Percentiles rank a stretch among this genome's conserved stretches.
These are phyloP conservation scores for Peromyscus nudipes DNA, from an alignment of 2,797 vertebrate genomes.

Conservation along the genomic window DNA sequence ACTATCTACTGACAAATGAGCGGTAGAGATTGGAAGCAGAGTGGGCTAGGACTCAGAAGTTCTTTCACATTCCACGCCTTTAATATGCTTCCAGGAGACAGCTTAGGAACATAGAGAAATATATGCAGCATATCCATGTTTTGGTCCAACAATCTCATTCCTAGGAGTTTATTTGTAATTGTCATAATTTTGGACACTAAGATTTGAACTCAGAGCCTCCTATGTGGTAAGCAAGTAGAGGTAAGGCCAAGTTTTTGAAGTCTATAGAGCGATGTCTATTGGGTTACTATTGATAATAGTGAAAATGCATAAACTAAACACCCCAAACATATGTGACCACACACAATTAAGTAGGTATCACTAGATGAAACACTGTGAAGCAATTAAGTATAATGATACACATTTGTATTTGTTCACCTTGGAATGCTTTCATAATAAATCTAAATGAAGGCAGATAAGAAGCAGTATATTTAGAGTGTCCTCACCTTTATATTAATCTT, in stretches of 20 bases:
- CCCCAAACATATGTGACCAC: neutral
- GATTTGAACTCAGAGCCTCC: neutral
- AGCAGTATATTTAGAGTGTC: neutral
- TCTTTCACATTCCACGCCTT: neutral
- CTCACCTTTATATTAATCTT: neutral
- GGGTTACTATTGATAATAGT: neutral
- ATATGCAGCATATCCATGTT: neutral
- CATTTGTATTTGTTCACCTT: neutral
- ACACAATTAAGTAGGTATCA: neutral
- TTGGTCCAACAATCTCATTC: neutral
- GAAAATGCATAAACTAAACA: neutral
- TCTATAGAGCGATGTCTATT: neutral
- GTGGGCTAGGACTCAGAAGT: neutral
- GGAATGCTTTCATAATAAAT: neutral
- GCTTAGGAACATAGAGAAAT: neutral
- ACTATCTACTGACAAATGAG: neutral
- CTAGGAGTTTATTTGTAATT: neutral
- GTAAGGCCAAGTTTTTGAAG: neutral
- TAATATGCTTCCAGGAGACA: neutral
- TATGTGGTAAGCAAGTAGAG: neutral
- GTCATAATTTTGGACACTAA: neutral
- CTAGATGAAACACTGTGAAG: neutral
- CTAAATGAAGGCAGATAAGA: neutral
- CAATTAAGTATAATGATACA: neutral
- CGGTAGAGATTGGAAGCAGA: neutral